Base-by-base conservation (phyloP, 53 echinoderm and acorn worm species). In the Temnopleurus reevesii region DNA sequence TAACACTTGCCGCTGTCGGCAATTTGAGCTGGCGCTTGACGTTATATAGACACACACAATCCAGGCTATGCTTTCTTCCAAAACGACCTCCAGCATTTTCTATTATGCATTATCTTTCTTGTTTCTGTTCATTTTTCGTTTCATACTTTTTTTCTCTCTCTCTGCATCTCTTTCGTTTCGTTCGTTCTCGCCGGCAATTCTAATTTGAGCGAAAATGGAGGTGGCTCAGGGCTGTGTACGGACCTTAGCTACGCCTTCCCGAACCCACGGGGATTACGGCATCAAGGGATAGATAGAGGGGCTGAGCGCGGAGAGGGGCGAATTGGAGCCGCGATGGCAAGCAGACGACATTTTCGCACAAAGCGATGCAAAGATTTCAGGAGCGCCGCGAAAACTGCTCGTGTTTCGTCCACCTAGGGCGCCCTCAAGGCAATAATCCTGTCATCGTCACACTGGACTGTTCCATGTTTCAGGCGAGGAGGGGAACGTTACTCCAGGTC, bases 161-260 rank as follows among this genome's bases (percentile, higher is more conserved):
- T 13, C 29, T 25, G 26, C 13, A 46, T 47, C 17, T 29, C 27
- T 28, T 49, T 79, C 79, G 45, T 17, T 38, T 55, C 83, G 29
- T 41, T 23, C 71, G 71, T 85, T 85, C 83, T 83, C 55, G 35
- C 85, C 44, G 85, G 85, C 85, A 59, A 85, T 60, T 85, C 85
- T 85, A 85, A 85, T 85, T 85, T 85, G 85, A 85, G 59, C 59
- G 85, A 85, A 85, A 85, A 85, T 85, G 85, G 58, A 60, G 44
- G 36, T 17, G 43, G 85, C 85, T 85, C 46, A 45, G 38, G 85
- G 85, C 59, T 85, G 85, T 85, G 60, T 85, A 60, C 85, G 85
- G 85, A 59, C 85, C 85, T 29, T 24, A 85, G 85, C 85, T 60
- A 85, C 85, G 60, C 59, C 85, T 49, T 60, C 9, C 46, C 36